Conservation (phyloP, 1,140 invertebrate genomes). For the Formica selysi region DNA sequence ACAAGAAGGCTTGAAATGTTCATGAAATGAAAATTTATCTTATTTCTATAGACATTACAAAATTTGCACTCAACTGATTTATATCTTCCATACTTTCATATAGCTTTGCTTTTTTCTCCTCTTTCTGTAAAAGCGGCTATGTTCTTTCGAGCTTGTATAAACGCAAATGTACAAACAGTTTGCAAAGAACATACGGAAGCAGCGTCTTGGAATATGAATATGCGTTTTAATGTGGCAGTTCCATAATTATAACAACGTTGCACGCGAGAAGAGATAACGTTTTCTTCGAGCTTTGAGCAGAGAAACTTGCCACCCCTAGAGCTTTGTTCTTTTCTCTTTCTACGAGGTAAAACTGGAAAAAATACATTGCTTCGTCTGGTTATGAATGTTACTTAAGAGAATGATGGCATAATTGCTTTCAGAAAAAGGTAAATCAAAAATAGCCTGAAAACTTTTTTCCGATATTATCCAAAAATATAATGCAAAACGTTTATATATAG, state of each 20-base stretch:
- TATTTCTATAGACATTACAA: background rate
- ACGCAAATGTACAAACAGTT: slow-evolving; percentile 33
- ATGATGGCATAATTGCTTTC: slow-evolving; percentile 21
- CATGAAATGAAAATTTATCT: background rate
- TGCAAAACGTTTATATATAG: background rate
- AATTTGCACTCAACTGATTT: background rate
- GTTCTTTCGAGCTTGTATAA: slow-evolving; percentile 34
- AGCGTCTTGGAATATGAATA: slow-evolving; percentile 46
- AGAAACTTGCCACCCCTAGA: background rate
- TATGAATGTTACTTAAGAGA: slow-evolving; percentile 3
- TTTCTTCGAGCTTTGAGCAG: slow-evolving; percentile 42
- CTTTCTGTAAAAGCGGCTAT: background rate
- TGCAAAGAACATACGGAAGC: slow-evolving; percentile 8
- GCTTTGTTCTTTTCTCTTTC: slow-evolving; percentile 36
- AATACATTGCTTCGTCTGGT: slow-evolving; percentile 21
- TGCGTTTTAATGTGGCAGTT: slow-evolving; percentile 29
- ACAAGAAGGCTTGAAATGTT: background rate
- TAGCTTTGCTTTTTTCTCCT: too few species aligned
- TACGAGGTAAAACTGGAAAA: slow-evolving; percentile 34
- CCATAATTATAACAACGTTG: slow-evolving; percentile 56
- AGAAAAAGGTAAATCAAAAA: slow-evolving; percentile 18
- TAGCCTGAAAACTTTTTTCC: background rate
- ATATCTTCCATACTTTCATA: background rate
- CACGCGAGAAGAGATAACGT: slow-evolving; percentile 45
- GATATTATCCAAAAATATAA: background rate